These are phyloP conservation scores for Bellardia pandia DNA, from an alignment of 2,888 invertebrate genomes.

Conservation along the genomic window DNA sequence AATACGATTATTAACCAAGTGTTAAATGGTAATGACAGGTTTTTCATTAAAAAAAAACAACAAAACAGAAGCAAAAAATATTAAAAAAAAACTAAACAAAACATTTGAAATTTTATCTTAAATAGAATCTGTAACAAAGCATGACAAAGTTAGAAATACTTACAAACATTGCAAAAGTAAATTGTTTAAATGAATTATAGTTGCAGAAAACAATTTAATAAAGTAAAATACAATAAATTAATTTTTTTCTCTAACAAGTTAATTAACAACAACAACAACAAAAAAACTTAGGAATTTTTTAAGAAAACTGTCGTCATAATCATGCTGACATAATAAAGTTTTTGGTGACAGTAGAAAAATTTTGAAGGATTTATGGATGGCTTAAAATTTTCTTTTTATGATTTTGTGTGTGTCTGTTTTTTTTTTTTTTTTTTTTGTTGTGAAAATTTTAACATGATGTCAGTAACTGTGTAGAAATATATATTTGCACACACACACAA, in stretches of 20 bases:
- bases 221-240: not conserved
- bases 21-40: constrained; percentile 65
- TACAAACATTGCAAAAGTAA: not conserved
- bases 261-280: constrained; percentile 25
- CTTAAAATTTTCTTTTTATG: not conserved
- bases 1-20: constrained; percentile 54
- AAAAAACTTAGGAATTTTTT: not conserved
- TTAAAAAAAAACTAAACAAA: constrained; percentile 24
- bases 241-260: constrained; percentile 3
- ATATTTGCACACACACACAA: not conserved
- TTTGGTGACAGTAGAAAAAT: not conserved
- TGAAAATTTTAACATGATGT: constrained; percentile 29
- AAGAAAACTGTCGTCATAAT: not conserved
- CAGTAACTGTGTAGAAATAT: not conserved
- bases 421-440: too few species aligned
- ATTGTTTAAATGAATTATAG: not conserved
- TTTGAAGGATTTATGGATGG: not conserved
- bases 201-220: not conserved
- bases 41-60: constrained; percentile 18
- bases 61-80: not conserved
- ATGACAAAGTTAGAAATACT: constrained; percentile 9
- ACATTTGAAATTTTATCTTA: constrained; percentile 50
- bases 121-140: constrained; percentile 44
- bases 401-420: not conserved
- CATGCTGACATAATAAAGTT: too few species aligned